Percentiles rank a stretch among this genome's conserved stretches.
These are phyloP conservation scores for Pipistrellus pygmaeus DNA, from an alignment of 2,797 vertebrate genomes.

Conservation along the genomic window DNA sequence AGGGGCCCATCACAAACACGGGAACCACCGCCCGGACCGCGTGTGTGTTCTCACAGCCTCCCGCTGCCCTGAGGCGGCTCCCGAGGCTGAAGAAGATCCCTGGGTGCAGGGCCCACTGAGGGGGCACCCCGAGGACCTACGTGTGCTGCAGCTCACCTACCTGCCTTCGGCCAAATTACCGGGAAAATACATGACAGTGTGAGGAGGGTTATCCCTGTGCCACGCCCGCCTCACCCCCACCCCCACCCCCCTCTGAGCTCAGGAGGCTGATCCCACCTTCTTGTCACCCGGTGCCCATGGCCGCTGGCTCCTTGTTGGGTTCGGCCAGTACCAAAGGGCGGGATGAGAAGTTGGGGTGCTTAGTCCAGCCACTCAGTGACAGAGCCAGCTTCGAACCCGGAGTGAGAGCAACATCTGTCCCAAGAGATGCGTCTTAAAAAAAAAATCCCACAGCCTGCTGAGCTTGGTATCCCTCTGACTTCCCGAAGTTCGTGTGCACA, in stretches of 20 bases:
- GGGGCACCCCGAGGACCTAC: neutral
- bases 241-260: neutral
- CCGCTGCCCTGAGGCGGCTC: neutral
- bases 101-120: no score
- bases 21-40: neutral
- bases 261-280: neutral
- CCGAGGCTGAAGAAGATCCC: neutral
- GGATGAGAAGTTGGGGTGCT: neutral
- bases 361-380: neutral
- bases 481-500: no score
- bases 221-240: no score
- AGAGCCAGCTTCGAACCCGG: neutral
- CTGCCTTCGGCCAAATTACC: neutral
- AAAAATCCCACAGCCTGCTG: no score
- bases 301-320: neutral
- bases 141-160: neutral
- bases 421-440: no score
- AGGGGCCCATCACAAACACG: neutral
- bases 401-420: no score
- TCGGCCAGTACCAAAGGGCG: neutral
- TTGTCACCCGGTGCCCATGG: neutral
- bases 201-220: no score
- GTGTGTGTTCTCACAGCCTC: neutral
- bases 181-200: neutral
- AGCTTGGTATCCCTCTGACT: no score